Evolutionary conservation across 2,113 vertebrate genomes (phyloP), one percentile per base, ranked within the genome.

Genomic region (Platycercus adscitus): DNA sequence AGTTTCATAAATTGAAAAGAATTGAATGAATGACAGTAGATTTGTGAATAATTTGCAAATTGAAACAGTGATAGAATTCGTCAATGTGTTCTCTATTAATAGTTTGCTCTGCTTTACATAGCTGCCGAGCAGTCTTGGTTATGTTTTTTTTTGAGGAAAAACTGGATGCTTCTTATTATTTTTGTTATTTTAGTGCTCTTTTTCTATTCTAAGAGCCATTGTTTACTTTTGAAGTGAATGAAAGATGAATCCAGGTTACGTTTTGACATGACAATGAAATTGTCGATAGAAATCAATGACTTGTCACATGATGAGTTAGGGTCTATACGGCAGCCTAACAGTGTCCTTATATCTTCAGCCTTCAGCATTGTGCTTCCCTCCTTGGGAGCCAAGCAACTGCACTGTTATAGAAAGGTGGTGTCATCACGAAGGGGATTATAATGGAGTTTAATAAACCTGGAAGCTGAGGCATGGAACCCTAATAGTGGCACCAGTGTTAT

Each of bases 241-340:
- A 96, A 96, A 97, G 96, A 97, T 96, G 94, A 96, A 97, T 97
- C 94, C 78, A 39, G 96, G 89, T 96, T 97, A 65, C 2, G 3
- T 94, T 94, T 91, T 97, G 97, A 95, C 97, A 93, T 97, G 84
- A 96, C 97, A 97, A 97, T 97, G 96, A 98, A 97, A 97, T 95
- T 93, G 96, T 97, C 97, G 95, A 96, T 97, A 97, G 97, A 96
- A 98, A 98, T 98, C 97, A 97, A 95, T 98, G 97, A 68, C 94
- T 96, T 93, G 95, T 96, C 96, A 84, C 93, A 70, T 81, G 93
- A 96, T 97, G 95, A 96, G 95, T 92, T 90, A 96, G 85, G 68
- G 93, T 97, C 96, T 96, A 93, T 97, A 95, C 97, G 88, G 60
- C 93, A 94, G 93, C 66, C 72, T 89, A 91, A 95, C 21, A 5